Evolutionary conservation across 1,140 invertebrate species (phyloP), one percentile per base, ranked within the genome.

Genomic region (Condylostylus longicornis): DNA sequence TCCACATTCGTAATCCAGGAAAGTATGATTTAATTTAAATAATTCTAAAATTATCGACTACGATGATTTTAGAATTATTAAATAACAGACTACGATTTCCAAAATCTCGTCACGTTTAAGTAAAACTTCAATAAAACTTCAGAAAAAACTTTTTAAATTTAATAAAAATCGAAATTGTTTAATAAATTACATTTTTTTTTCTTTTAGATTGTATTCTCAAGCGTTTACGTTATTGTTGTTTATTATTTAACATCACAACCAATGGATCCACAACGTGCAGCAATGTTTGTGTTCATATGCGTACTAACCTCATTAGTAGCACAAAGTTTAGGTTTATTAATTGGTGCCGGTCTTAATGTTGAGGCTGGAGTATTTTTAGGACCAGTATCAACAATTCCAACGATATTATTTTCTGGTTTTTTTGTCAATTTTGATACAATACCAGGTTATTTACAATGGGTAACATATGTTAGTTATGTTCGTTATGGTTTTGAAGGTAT

Each of bases 161-260:
- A n/a, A n/a, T n/a, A n/a, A n/a, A n/a, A n/a, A n/a, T n/a, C n/a
- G n/a, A n/a, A n/a, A n/a, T n/a, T n/a, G n/a, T 18, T 19, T 22
- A 12, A 41, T 29, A 40, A 21, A 20, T 40, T 25, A n/a, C 29
- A 5, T 15, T 19, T 10, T 29, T 10, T 38, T 44, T 33, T 50
- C 34, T 64, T 63, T 10, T 69, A 90, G 84, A 75, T 90, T 42
- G 62, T 88, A 17, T 87, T 89, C 60, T 89, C 89, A 13, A 72
- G 85, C 42, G 75, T 89, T 15, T 95, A 94, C 56, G 79, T 88
- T 21, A 72, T 84, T 43, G 87, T 95, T 42, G 85, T 94, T 1
- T 97, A 96, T 64, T 93, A 88, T 65, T 82, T 96, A 74, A 93
- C 90, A 28, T 79, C 79, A 4, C 93, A 97, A 58, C 90, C 91